A percentile compares a stretch with the other conserved stretches of the same genome.
These are phyloP conservation scores for Epinephelus fuscoguttatus DNA, from an alignment of 2,113 vertebrate genomes.

Conservation along the genomic window DNA sequence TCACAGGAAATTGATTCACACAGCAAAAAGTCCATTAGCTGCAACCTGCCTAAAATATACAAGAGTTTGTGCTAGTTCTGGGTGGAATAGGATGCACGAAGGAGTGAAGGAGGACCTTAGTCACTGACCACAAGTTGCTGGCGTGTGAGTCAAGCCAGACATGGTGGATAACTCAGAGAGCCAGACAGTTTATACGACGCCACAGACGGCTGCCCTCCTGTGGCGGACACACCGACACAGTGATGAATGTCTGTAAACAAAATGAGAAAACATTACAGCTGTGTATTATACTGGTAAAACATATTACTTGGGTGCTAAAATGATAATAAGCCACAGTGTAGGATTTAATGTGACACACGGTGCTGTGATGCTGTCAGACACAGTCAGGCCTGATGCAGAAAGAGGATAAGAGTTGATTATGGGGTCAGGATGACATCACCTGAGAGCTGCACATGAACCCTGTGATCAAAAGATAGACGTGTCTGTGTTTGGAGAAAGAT, in stretches of 20 bases:
- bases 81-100: slow-evolving; percentile 44
- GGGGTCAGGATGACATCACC: slow-evolving; percentile 62
- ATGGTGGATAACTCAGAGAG: slow-evolving; percentile 60
- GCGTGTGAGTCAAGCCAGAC: slow-evolving; percentile 77
- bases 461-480: slow-evolving; percentile 63
- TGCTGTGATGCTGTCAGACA: slow-evolving; percentile 33
- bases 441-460: slow-evolving; percentile 40
- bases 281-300: slow-evolving; percentile 8
- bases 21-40: slow-evolving; percentile 4
- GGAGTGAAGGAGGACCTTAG: slow-evolving; percentile 64
- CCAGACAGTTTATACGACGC: slow-evolving; percentile 73
- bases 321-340: neutral
- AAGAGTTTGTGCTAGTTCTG: slow-evolving; percentile 4
- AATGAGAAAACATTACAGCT: slow-evolving; percentile 27
- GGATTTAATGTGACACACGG: neutral
- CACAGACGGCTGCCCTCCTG: slow-evolving; percentile 37
- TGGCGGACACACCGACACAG: slow-evolving; percentile 6
- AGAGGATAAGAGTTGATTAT: slow-evolving; percentile 64
- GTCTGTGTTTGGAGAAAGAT: slow-evolving; percentile 38
- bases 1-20: slow-evolving; percentile 41
- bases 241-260: slow-evolving; percentile 72
- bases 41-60: neutral
- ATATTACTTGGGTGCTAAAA: neutral
- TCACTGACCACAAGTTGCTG: slow-evolving; percentile 75
- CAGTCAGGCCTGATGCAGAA: slow-evolving; percentile 33